Evolutionary conservation across 2,113 vertebrate species (phyloP).

Genomic region (Cynocephalus volans): DNA sequence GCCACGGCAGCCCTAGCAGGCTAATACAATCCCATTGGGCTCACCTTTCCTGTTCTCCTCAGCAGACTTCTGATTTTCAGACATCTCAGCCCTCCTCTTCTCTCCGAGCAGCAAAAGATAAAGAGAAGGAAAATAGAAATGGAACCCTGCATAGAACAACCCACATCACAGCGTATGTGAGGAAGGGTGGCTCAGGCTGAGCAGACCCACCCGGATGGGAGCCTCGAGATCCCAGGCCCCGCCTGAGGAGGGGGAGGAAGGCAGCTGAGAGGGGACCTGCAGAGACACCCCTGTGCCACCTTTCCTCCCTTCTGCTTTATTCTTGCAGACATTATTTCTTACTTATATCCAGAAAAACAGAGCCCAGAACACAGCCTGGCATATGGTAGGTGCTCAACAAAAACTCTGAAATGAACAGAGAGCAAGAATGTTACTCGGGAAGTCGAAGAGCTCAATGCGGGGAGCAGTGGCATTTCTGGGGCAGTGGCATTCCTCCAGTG

Average conservation of each 20-base stretch:
- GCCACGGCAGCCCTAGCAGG: too few relatives aligned
- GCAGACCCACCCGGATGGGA: background rate
- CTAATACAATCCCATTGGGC: too few relatives aligned
- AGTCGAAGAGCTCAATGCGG: background rate
- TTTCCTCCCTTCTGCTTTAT: too few relatives aligned
- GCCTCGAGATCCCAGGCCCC: background rate
- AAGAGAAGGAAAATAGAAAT: background rate
- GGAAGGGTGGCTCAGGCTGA: background rate
- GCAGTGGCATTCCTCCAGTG: background rate
- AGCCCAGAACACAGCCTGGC: background rate
- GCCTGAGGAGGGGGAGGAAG: background rate
- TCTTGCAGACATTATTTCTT: background rate
- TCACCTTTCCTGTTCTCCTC: background rate
- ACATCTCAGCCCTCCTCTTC: background rate
- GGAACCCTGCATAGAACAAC: too few relatives aligned
- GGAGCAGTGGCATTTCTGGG: rapidly evolving
- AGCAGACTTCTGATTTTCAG: background rate
- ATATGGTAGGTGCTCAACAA: background rate
- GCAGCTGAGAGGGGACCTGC: background rate
- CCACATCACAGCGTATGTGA: rapidly evolving
- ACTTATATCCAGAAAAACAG: too few relatives aligned
- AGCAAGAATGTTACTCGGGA: background rate
- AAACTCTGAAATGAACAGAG: background rate
- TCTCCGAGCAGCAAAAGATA: background rate
- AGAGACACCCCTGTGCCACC: rapidly evolving